Percentiles rank a stretch among this genome's conserved stretches.
These are phyloP conservation scores for Desmodus rotundus DNA, from an alignment of 2,113 vertebrate genomes.

Conservation along the genomic window DNA sequence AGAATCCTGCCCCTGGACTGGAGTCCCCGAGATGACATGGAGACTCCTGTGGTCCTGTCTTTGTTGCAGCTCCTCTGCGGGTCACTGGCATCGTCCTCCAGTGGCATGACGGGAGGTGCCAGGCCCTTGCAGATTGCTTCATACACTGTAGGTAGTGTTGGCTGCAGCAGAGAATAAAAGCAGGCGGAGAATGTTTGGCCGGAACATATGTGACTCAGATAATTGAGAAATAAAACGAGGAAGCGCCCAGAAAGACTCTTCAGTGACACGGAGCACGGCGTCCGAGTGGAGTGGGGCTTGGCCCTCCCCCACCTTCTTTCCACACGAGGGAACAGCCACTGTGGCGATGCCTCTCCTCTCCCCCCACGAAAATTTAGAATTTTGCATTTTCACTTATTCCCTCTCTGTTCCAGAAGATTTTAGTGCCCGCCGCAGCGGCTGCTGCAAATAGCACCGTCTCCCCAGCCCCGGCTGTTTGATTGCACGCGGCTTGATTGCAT, in stretches of 20 bases:
- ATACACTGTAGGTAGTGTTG: slow-evolving; percentile 77
- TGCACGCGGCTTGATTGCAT: slow-evolving; percentile 91
- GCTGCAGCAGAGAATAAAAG: slow-evolving; percentile 76
- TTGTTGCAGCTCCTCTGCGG: slow-evolving; percentile 70
- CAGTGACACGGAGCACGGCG: slow-evolving; percentile 54
- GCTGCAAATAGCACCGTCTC: slow-evolving; percentile 85
- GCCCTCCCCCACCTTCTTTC: background rate
- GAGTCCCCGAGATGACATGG: slow-evolving; percentile 51
- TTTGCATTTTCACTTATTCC: slow-evolving; percentile 81
- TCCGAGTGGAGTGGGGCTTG: background rate
- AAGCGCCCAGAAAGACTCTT: slow-evolving; percentile 61
- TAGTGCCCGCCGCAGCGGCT: slow-evolving; percentile 81
- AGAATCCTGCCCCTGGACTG: slow-evolving; percentile 25
- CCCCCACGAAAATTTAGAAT: slow-evolving; percentile 75
- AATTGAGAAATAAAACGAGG: slow-evolving; percentile 81
- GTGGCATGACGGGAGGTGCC: slow-evolving; percentile 71
- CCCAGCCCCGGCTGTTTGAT: slow-evolving; percentile 89
- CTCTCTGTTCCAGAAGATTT: slow-evolving; percentile 84
- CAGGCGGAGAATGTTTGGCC: slow-evolving; percentile 80
- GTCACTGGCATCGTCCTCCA: slow-evolving; percentile 65
- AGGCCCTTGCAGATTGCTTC: slow-evolving; percentile 74
- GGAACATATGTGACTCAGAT: slow-evolving; percentile 80
- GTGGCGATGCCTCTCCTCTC: background rate
- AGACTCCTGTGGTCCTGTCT: slow-evolving; percentile 53
- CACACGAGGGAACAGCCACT: background rate